Evolutionary conservation across 2,113 vertebrate genomes (phyloP).

Genomic region (Pandion haliaetus): DNA sequence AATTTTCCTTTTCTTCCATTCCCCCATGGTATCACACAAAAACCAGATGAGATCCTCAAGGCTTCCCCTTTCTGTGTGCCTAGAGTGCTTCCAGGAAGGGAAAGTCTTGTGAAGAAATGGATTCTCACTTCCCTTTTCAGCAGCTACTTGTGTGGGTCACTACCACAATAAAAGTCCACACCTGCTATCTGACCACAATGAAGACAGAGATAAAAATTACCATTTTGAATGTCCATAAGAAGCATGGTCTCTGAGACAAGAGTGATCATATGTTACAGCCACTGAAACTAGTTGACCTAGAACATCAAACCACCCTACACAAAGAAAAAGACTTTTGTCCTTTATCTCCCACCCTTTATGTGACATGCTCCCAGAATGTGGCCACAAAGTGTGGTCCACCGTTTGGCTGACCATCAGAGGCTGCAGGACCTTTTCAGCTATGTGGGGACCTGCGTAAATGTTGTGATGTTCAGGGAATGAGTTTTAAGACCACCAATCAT

Average conservation of each 20-base stretch:
- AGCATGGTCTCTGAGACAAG: neutral
- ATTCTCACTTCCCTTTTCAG: neutral
- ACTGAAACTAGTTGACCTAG: neutral
- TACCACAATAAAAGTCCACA: neutral
- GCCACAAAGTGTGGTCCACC: neutral
- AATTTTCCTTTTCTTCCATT: neutral
- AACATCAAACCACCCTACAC: neutral
- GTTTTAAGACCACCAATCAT: neutral
- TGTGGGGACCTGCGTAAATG: accelerated
- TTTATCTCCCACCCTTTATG: neutral
- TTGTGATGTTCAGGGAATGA: neutral
- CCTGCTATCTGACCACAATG: neutral
- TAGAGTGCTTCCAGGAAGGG: neutral
- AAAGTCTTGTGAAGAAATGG: neutral
- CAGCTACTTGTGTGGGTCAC: neutral
- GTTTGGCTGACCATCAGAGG: neutral
- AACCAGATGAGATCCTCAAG: neutral
- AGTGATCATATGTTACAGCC: neutral
- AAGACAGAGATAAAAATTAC: neutral
- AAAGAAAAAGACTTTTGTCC: neutral
- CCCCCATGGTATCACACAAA: neutral
- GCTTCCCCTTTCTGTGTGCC: neutral
- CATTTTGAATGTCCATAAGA: neutral
- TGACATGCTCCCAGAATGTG: neutral
- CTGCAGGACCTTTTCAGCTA: neutral